phyloP scores from a whole-genome alignment of 2,888 invertebrate genomes.

The Hipparchia semele region DNA sequence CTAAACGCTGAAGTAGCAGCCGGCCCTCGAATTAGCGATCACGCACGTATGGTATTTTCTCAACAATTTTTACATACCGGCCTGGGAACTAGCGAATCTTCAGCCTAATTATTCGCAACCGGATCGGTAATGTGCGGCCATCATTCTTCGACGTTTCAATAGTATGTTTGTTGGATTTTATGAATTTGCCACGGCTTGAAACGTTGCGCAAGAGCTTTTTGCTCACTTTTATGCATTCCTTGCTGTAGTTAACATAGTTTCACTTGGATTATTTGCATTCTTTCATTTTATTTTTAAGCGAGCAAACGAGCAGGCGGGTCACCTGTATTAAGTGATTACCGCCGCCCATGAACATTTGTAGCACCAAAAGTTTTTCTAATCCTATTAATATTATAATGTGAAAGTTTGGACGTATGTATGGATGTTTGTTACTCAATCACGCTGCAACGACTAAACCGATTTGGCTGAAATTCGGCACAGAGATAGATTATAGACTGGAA shows the following conservation, averaged over 20 bases:
- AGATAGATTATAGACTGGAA: too few species aligned
- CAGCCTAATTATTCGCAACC: conserved; percentile 64
- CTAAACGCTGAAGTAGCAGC: conserved; percentile 73
- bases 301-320: too few species aligned
- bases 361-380: too few species aligned
- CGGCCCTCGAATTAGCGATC: conserved; percentile 65
- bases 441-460: too few species aligned
- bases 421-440: too few species aligned
- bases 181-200: conserved; percentile 31
- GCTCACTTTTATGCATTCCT: background rate
- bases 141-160: conserved; percentile 26
- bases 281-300: background rate
- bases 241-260: conserved; percentile 11
- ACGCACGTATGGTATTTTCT: conserved; percentile 71
- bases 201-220: background rate
- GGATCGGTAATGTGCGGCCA: conserved; percentile 55
- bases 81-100: conserved; percentile 70
- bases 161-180: conserved; percentile 34
- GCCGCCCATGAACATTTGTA: too few species aligned
- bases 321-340: too few species aligned
- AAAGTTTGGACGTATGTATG: too few species aligned
- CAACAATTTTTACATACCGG: conserved; percentile 81
- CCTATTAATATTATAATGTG: too few species aligned
- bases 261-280: conserved; percentile 7
- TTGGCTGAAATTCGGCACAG: too few species aligned